A percentile compares a stretch with the other conserved stretches of the same genome.
Evolutionary conservation across 2,113 vertebrate genomes (phyloP).

Genomic region (Octodon degus): DNA sequence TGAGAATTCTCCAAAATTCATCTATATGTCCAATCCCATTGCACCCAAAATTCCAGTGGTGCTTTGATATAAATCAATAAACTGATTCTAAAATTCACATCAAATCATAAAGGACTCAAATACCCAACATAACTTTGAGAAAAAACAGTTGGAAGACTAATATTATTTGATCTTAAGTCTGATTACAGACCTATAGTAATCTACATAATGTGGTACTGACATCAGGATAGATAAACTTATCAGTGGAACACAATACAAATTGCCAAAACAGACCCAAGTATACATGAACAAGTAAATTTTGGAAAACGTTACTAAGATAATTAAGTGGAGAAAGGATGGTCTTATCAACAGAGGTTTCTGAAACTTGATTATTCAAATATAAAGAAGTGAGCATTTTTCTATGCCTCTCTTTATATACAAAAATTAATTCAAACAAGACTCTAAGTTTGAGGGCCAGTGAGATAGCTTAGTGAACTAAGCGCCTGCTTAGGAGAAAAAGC

Average conservation of each 20-base stretch:
- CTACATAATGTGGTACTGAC: neutral
- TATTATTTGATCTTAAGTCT: constrained; percentile 1
- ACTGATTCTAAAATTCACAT: neutral
- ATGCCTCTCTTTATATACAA: neutral
- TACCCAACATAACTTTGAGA: neutral
- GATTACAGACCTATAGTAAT: neutral
- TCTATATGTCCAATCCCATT: neutral
- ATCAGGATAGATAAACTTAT: neutral
- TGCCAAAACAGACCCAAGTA: neutral
- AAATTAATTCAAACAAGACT: neutral
- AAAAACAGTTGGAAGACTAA: neutral
- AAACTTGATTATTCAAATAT: neutral
- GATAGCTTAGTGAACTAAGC: too few species aligned
- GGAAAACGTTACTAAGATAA: neutral
- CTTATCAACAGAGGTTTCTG: neutral
- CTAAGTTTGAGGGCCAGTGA: neutral
- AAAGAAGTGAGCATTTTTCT: neutral
- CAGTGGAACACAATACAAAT: neutral
- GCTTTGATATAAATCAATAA: neutral
- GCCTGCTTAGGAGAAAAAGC: neutral
- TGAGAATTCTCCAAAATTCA: neutral
- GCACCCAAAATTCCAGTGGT: neutral
- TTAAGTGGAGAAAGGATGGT: neutral
- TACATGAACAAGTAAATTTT: neutral
- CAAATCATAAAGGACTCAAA: neutral